phyloP scores from a whole-genome alignment of 2,797 vertebrate genomes.

The Triplophysa yarkandensis region DNA sequence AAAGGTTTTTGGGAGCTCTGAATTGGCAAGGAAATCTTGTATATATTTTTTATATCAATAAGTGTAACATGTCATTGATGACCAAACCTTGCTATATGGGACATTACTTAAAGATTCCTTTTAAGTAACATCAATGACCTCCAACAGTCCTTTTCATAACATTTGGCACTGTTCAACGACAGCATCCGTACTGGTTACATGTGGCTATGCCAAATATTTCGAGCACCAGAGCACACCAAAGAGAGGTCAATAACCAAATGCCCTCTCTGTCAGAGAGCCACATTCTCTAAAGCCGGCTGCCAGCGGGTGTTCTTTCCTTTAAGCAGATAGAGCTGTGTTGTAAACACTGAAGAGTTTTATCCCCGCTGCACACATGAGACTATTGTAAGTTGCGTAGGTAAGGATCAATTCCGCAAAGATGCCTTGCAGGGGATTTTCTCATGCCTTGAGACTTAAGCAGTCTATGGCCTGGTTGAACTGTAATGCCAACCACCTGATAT shows the following conservation, averaged over 20 bases:
- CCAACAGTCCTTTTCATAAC: conserved; percentile 50
- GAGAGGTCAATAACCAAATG: conserved; percentile 34
- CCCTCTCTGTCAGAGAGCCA: conserved; percentile 26
- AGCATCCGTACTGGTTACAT: conserved; percentile 26
- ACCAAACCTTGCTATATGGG: background rate
- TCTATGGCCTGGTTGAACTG: conserved; percentile 65
- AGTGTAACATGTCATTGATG: too few relatives aligned
- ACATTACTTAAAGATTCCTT: background rate
- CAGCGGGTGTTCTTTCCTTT: conserved; percentile 16
- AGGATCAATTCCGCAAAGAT: conserved; percentile 74
- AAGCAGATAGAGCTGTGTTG: conserved; percentile 14
- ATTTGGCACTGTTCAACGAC: conserved; percentile 44
- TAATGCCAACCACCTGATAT: conserved; percentile 81
- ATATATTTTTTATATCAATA: too few relatives aligned
- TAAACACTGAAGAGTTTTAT: conserved; percentile 21
- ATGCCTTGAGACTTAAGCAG: conserved; percentile 64
- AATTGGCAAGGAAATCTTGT: too few relatives aligned
- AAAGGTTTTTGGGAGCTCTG: too few relatives aligned
- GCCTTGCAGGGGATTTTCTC: conserved; percentile 74
- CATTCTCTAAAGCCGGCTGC: conserved; percentile 28
- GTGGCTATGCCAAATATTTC: conserved; percentile 36
- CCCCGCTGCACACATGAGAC: conserved; percentile 28
- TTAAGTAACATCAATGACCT: conserved; percentile 47
- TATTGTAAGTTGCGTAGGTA: conserved; percentile 57
- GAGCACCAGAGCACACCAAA: conserved; percentile 22